Base-by-base conservation (phyloP, 1,140 invertebrate species). In the Papilio dardanus region DNA sequence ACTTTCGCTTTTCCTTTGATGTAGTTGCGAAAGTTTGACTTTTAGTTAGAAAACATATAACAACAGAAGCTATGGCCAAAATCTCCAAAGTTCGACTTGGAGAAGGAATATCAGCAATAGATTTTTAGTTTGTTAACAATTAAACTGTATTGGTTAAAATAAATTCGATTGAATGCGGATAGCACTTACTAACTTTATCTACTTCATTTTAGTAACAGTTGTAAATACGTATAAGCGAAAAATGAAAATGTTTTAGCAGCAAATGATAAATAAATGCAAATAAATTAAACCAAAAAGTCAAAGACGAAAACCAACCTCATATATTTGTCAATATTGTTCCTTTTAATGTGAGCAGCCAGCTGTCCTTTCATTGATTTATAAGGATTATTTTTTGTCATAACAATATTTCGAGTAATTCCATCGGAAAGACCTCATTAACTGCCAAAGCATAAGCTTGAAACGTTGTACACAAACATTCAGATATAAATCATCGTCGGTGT, bases 401-500 rank as follows among this genome's bases (percentile, higher is more conserved):
- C 8, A 40, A 42, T 37, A 24, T 69, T 69, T 69, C 31, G 67
- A 28, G 67, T 69, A 62, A 62, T 24, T 21, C 54, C 54, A 62
- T 69, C 33, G 6, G 67, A 71, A n/a, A 58, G 35, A 73, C 31
- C 46, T 73, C 71, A 58, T 58, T 58, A 73, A 8, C 46, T 58
- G 30, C 31, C 30, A 58, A 73, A 54, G n/a, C 12, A 35, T 24
- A 33, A 58, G 46, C 30, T 19, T n/a, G 33, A 58, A 73, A 73
- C 69, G 69, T 30, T 31, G 28, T 54, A 46, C 28, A 19, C 71
- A 33, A 73, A 73, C 31, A 33, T 73, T 58, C 46, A n/a, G 7
- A 58, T 35, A 79, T 81, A 79, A 77, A 75, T 75, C 66, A 74
- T 37, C 35, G 33, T 68, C 40, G 16, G 37, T 71, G 40, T 74